These are phyloP conservation scores for Agrotis exclamationis DNA, from an alignment of 2,888 invertebrate species.

Conservation along the genomic window DNA sequence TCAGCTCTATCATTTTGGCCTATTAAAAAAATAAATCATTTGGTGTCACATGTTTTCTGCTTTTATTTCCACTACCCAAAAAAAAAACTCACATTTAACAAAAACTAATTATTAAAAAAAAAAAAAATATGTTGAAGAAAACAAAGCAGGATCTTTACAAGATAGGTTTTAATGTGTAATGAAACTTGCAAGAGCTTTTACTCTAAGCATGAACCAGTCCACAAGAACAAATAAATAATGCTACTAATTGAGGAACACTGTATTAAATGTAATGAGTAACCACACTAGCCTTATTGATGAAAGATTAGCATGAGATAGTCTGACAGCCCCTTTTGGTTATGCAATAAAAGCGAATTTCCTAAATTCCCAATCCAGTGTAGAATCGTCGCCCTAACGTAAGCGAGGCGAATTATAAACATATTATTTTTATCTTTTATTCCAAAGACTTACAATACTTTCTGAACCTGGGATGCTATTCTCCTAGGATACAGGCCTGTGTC, in stretches of 20 bases:
- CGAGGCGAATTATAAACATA: too few relatives aligned
- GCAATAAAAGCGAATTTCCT: neutral
- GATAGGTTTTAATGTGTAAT: neutral
- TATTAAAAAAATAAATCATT: slow-evolving; percentile 90
- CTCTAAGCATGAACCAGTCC: neutral
- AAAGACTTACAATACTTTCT: neutral
- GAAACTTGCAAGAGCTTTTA: neutral
- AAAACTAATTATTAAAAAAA: neutral
- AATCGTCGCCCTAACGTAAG: neutral
- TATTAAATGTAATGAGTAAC: neutral
- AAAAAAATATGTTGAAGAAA: neutral
- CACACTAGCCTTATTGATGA: neutral
- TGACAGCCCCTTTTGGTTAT: neutral
- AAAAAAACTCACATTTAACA: neutral
- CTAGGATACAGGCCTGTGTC: too few relatives aligned
- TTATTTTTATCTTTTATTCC: neutral
- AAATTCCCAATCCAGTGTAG: too few relatives aligned
- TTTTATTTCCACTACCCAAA: slow-evolving; percentile 46
- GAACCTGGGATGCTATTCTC: neutral
- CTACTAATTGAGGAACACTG: neutral
- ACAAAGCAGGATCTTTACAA: neutral
- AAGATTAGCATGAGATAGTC: too few relatives aligned
- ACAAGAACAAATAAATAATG: neutral
- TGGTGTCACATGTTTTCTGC: slow-evolving; percentile 85
- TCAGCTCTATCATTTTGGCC: slow-evolving; percentile 90